phyloP scores from a whole-genome alignment of 1,140 invertebrate genomes.

The Magallana ariakensis region DNA sequence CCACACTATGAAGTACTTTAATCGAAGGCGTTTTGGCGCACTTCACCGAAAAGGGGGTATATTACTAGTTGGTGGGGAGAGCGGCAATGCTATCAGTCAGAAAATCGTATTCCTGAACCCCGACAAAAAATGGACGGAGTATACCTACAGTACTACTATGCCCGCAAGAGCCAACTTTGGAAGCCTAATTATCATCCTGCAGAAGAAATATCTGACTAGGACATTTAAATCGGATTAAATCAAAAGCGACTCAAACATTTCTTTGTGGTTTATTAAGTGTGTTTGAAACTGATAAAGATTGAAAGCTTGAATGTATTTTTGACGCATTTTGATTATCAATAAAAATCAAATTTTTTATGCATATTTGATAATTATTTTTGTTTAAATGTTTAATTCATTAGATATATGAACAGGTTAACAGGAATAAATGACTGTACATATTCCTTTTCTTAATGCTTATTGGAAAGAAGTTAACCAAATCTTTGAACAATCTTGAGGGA shows the following conservation, averaged over 20 bases:
- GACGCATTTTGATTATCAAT: neutral
- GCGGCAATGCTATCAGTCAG: constrained; percentile 57
- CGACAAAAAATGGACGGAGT: constrained; percentile 50
- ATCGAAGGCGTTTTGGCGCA: constrained; percentile 64
- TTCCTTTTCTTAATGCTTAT: too few relatives aligned
- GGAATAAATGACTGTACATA: too few relatives aligned
- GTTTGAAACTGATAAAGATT: neutral
- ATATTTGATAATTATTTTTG: neutral
- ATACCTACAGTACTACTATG: constrained; percentile 54
- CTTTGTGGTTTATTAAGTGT: neutral
- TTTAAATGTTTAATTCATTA: neutral
- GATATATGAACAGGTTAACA: too few relatives aligned
- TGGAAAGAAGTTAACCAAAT: too few relatives aligned
- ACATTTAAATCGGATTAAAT: constrained; percentile 35
- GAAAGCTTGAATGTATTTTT: neutral
- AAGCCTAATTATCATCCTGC: constrained; percentile 64
- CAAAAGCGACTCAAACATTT: neutral
- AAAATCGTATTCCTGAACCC: constrained; percentile 65
- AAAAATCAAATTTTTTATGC: neutral
- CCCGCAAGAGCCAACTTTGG: constrained; percentile 68
- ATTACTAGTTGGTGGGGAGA: constrained; percentile 65
- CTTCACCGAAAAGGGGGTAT: constrained; percentile 63
- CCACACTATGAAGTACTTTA: constrained; percentile 62
- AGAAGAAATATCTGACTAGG: constrained; percentile 65
- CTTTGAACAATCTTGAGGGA: too few relatives aligned